Percentiles rank a stretch among this genome's conserved stretches.
phyloP scores from a whole-genome alignment of 2,113 vertebrate genomes.

The Heptranchias perlo region DNA sequence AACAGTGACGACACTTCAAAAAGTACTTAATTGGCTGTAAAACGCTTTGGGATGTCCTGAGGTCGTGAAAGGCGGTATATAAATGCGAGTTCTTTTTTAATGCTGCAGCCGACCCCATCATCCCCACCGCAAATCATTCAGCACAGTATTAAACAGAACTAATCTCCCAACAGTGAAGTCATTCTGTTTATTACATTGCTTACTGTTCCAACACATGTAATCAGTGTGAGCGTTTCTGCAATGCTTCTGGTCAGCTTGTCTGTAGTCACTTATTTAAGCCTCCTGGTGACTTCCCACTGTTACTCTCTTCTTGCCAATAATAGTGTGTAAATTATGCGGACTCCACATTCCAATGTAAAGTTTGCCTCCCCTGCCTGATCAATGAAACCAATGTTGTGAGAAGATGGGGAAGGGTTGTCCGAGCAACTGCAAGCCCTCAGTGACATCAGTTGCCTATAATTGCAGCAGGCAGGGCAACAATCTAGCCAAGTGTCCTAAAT shows the following conservation, averaged over 20 bases:
- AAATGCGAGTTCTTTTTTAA: not conserved
- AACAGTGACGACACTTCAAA: not conserved
- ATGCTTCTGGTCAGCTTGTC: not conserved
- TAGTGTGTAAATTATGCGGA: not conserved
- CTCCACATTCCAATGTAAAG: not conserved
- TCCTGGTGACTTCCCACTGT: not conserved
- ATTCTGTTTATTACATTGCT: constrained; percentile 4
- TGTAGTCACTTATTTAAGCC: not conserved
- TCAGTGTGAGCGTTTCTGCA: not conserved
- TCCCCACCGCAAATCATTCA: not conserved
- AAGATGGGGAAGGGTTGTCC: not conserved
- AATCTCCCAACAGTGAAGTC: not conserved
- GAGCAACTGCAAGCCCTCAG: not conserved
- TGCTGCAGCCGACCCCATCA: not conserved
- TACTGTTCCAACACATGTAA: constrained; percentile 4
- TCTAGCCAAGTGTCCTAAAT: constrained; percentile 20
- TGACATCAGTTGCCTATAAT: constrained; percentile 22
- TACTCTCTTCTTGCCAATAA: not conserved
- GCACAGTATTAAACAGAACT: not conserved
- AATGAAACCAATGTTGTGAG: not conserved
- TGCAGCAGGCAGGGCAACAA: constrained; percentile 9
- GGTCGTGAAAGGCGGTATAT: not conserved
- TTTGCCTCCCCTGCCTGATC: not conserved
- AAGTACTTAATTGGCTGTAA: not conserved
- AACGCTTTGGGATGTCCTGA: too few relatives aligned